Percentiles rank a stretch among this genome's conserved stretches.
phyloP scores from a whole-genome alignment of 1,140 invertebrate species.

The Muscidifurax raptorellus region DNA sequence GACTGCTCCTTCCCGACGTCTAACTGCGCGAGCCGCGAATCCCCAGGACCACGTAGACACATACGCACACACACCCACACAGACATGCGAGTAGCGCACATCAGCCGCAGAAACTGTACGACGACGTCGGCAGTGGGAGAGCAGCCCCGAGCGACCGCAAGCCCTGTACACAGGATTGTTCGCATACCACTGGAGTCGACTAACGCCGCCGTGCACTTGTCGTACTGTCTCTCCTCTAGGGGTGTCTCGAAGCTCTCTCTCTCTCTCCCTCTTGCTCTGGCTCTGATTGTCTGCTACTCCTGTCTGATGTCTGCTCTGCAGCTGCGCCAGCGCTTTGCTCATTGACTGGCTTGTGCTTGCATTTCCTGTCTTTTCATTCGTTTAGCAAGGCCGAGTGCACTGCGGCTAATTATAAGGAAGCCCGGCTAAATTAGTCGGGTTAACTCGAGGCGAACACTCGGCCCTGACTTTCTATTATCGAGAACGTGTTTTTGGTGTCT shows the following conservation, averaged over 20 bases:
- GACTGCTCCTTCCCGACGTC: neutral
- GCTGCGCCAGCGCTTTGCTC: neutral
- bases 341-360: neutral
- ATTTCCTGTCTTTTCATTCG: neutral
- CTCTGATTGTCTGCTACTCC: neutral
- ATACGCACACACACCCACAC: neutral
- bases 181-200: constrained; percentile 18
- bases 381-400: neutral
- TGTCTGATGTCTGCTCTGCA: neutral
- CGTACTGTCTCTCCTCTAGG: neutral
- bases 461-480: neutral
- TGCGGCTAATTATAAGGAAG: neutral
- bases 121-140: neutral
- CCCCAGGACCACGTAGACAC: neutral
- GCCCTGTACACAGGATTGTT: constrained; percentile 40
- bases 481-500: neutral
- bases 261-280: constrained; percentile 17
- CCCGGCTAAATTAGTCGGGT: neutral
- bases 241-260: neutral
- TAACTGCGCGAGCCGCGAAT: neutral
- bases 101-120: constrained; percentile 12
- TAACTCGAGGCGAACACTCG: neutral
- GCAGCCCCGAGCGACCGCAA: constrained; percentile 27
- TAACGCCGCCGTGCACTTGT: neutral
- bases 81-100: neutral